These are phyloP conservation scores for Psittacula cyanocephala DNA, from an alignment of 2,113 vertebrate genomes.

Conservation along the genomic window DNA sequence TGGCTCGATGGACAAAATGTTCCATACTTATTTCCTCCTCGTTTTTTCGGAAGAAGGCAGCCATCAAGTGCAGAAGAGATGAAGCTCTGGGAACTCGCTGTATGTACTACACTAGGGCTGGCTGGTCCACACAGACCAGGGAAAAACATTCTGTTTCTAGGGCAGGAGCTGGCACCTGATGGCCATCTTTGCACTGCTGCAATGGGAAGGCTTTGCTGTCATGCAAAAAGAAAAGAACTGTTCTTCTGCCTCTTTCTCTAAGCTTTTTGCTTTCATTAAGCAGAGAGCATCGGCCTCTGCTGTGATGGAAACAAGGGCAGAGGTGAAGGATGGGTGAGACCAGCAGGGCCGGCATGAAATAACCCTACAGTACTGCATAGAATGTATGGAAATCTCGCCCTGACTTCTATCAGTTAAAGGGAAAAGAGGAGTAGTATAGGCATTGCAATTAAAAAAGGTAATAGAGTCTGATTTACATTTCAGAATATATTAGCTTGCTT, in stretches of 20 bases:
- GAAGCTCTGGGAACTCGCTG: not conserved
- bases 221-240: not conserved
- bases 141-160: not conserved
- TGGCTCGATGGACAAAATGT: slow-evolving; percentile 41
- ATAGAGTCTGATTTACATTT: slow-evolving; percentile 72
- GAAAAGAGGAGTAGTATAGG: slow-evolving; percentile 31
- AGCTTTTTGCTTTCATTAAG: not conserved
- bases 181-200: not conserved
- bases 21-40: slow-evolving; percentile 42
- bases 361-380: slow-evolving; percentile 19
- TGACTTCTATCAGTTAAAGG: slow-evolving; percentile 57
- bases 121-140: accelerated
- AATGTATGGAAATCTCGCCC: not conserved
- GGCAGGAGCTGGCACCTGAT: not conserved
- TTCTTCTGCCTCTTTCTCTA: not conserved
- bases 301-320: not conserved
- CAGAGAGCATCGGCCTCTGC: accelerated
- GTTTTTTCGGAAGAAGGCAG: not conserved
- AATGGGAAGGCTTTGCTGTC: not conserved
- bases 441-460: slow-evolving; percentile 65
- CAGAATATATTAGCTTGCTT: slow-evolving; percentile 68
- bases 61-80: not conserved
- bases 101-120: not conserved
- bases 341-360: not conserved
- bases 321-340: not conserved